Evolutionary conservation across 2,797 vertebrate species (phyloP).

Genomic region (Denticeps clupeoides): DNA sequence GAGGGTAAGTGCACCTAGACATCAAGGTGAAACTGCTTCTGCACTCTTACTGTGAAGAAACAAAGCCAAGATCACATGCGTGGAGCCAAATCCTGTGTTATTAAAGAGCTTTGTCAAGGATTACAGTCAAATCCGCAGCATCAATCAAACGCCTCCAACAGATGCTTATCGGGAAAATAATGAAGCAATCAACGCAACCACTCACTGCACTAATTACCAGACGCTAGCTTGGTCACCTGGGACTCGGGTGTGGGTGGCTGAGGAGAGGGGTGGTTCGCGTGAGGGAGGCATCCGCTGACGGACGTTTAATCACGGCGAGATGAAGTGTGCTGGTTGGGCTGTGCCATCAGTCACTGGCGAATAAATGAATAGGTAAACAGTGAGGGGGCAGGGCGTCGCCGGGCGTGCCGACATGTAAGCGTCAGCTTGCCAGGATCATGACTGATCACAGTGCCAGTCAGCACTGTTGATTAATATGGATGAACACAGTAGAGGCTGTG

Average conservation of each 20-base stretch:
- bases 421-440: slow-evolving; percentile 2
- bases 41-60: too few relatives aligned
- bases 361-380: slow-evolving; percentile 51
- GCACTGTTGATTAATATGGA: slow-evolving; percentile 1
- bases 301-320: slow-evolving; percentile 48
- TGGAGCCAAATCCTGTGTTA: slow-evolving; percentile 11
- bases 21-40: too few relatives aligned
- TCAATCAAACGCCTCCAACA: slow-evolving; percentile 39
- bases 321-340: slow-evolving; percentile 27
- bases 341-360: slow-evolving; percentile 39
- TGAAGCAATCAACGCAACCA: slow-evolving; percentile 54
- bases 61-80: slow-evolving; percentile 14
- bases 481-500: background rate
- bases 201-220: slow-evolving; percentile 47
- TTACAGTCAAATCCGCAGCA: slow-evolving; percentile 37
- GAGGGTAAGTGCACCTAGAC: background rate
- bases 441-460: background rate
- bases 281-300: slow-evolving; percentile 24
- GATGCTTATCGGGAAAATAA: slow-evolving; percentile 46
- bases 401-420: background rate
- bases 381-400: slow-evolving; percentile 4
- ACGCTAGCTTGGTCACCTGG: slow-evolving; percentile 20
- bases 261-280: background rate
- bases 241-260: slow-evolving; percentile 19
- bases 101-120: slow-evolving; percentile 31